Evolutionary conservation across 2,113 vertebrate genomes (phyloP).

Genomic region (Pterophyllum scalare): DNA sequence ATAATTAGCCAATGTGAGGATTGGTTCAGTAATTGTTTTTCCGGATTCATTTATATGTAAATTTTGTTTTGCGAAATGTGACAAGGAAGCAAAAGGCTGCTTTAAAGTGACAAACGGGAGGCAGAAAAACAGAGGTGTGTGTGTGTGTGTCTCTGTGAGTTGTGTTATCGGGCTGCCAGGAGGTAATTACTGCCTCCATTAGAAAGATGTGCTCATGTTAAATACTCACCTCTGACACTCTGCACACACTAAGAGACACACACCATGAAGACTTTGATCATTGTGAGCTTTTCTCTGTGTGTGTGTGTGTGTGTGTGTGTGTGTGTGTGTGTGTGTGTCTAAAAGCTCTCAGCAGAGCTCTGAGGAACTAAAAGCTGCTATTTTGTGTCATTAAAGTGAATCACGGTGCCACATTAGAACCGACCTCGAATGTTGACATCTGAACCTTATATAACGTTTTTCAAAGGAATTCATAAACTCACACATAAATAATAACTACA

Average conservation of each 20-base stretch:
- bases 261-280: slow-evolving; percentile 5
- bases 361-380: slow-evolving; percentile 25
- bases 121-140: background rate
- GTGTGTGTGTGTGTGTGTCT: background rate
- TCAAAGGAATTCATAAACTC: background rate
- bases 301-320: background rate
- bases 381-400: slow-evolving; percentile 20
- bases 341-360: background rate
- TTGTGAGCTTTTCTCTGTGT: background rate
- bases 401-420: background rate
- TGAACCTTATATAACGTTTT: background rate
- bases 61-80: background rate
- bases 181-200: slow-evolving; percentile 42
- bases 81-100: background rate
- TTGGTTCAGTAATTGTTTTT: background rate
- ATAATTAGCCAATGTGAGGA: background rate
- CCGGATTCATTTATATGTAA: background rate
- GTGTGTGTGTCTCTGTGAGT: background rate
- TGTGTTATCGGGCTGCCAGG: slow-evolving; percentile 3
- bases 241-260: background rate
- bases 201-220: slow-evolving; percentile 41
- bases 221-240: slow-evolving; percentile 46
- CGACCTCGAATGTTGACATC: background rate
- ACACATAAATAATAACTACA: background rate
- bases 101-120: background rate